Base-by-base conservation (phyloP, 2,113 vertebrate species). In the Scomber japonicus region DNA sequence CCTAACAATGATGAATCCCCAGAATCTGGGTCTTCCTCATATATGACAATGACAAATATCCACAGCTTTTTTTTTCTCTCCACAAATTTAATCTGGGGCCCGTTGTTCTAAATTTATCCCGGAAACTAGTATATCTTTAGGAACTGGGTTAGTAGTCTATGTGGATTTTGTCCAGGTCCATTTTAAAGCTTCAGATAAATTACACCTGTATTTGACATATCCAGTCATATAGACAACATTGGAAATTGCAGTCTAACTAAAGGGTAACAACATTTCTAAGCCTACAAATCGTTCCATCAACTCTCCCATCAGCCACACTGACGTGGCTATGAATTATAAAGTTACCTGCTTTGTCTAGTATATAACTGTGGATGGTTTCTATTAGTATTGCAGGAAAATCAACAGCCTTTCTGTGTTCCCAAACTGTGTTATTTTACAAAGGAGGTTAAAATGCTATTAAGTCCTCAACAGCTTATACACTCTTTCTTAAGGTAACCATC, bases 41-140 rank as follows among this genome's bases (percentile, higher is more conserved):
- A 24, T 19, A 65, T 93, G 94, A 95, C 93, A 93, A 60, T 92
- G 93, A 95, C 88, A 89, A 93, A 94, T 93, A 82, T 70, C 75
- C n/a, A 0, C 62, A 59, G 71, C 72, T 51, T 50, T 63, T 71
- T 66, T 30, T 45, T 70, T 73, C 67, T 55, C 49, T 71, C 57
- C 63, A 63, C 75, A 70, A 76, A 70, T 91, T 73, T 82, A 85
- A 85, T 84, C 63, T 75, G 50, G 78, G 60, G 21, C 74, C 85
- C 82, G 91, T 92, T 94, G 89, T 93, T 93, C 86, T 71, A 82
- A 89, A 89, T 57, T 80, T 82, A 80, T 55, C 64, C 30, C n/a
- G 24, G 72, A 74, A 92, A 87, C 67, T 3, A 79, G 57, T 71
- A 75, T 78, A 27, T 85, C 31, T 85, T 74, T 16, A 53, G 74